Base-by-base conservation (phyloP, 2,113 vertebrate genomes). In the Microtus oregoni region DNA sequence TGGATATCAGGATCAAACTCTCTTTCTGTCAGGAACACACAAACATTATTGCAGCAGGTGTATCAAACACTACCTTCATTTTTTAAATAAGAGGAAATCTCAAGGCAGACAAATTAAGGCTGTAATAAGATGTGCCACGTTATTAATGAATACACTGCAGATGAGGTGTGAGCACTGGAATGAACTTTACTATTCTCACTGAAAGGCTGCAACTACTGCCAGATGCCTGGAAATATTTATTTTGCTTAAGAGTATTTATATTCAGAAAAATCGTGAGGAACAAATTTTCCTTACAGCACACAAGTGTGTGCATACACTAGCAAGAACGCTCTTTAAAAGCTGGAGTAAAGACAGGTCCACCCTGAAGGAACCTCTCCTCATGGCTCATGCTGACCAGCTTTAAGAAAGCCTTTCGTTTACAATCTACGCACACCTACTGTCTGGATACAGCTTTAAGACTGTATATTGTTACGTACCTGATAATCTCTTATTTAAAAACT, bases 1-100 rank as follows among this genome's bases (percentile, higher is more conserved):
- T 99, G 99, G 98, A 99, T 98, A 98, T 99, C 99, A 98, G 99
- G 99, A 98, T 99, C 99, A 98, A 99, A 99, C 98, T 99, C 99
- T 95, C 99, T 99, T 98, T 99, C 99, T 99, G 98, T 96, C 86
- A 97, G 97, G 98, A 82, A 61, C 9, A 98, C 61, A 98, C 22
- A 94, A 92, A 92, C 72, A 94, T 96, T 96, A 75, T 1, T 86
- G 94, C 44, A 81, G 70, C 11, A 11, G 28, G 77, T 19, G 55
- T 55, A 55, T 20, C 26, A 68, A 58, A 87, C 2, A 47, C 38
- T 50, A 20, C 30, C 75, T 81, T 82, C 61, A 67, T 38, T 95
- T 93, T 94, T 35, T 72, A 92, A 96, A 50, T 5, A 86, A 68
- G 52, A 82, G 35, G 88, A 82, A 86, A 73, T 82, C 50, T 83